phyloP scores from a whole-genome alignment of 1,140 invertebrate genomes.

The Drosophila kanapiae region DNA sequence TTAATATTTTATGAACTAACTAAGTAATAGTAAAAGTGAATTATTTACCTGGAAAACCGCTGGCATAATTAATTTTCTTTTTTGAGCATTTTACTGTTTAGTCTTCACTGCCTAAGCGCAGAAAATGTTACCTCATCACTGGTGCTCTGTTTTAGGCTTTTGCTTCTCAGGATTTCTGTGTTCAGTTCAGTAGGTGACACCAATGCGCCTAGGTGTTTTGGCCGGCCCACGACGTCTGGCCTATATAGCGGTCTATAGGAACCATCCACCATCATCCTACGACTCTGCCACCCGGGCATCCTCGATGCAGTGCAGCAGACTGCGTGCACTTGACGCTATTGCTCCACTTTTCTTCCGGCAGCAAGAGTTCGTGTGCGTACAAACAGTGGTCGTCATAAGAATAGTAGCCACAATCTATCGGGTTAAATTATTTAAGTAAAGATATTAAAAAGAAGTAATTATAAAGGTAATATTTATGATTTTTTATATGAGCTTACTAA shows the following conservation, averaged over 20 bases:
- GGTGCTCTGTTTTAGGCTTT: conserved; percentile 11
- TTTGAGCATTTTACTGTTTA: background rate
- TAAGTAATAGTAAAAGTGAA: no score
- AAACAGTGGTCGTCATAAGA: conserved; percentile 15
- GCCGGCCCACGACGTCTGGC: conserved; percentile 59
- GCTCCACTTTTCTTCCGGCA: conserved; percentile 69
- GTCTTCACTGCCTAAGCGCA: background rate
- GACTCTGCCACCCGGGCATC: conserved; percentile 25
- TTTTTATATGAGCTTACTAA: background rate
- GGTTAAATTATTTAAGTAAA: no score
- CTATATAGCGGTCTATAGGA: conserved; percentile 43
- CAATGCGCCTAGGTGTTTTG: conserved; percentile 52
- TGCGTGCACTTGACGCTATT: conserved; percentile 79
- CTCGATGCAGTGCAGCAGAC: conserved; percentile 57
- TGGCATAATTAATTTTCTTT: no score
- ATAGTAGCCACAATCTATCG: background rate
- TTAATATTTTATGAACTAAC: no score
- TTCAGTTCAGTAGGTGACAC: conserved; percentile 78
- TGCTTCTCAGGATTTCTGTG: conserved; percentile 25
- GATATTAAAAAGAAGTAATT: background rate
- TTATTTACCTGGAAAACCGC: no score
- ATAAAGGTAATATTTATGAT: background rate
- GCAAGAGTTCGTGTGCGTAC: conserved; percentile 23
- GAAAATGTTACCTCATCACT: conserved; percentile 11
- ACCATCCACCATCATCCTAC: background rate